These are phyloP conservation scores for Odontomyia ornata DNA, from an alignment of 2,888 invertebrate species.

Conservation along the genomic window DNA sequence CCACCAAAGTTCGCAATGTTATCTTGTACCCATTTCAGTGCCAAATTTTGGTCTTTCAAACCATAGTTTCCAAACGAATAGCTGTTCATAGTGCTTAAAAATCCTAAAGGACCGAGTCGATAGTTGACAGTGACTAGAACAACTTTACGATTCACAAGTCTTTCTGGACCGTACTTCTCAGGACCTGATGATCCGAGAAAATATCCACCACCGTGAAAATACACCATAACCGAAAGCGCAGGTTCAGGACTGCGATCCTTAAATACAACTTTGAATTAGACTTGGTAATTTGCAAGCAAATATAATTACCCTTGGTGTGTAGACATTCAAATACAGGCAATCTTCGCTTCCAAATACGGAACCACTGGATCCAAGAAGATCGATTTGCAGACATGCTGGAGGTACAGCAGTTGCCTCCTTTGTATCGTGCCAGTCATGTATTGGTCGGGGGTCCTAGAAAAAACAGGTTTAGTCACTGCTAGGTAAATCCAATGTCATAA, in stretches of 20 bases:
- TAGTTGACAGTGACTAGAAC: conserved; percentile 72
- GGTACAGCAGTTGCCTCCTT: neutral
- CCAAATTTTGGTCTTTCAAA: conserved; percentile 69
- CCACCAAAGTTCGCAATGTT: conserved; percentile 69
- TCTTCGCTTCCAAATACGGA: neutral
- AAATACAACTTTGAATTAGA: no score
- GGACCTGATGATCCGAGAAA: conserved; percentile 72
- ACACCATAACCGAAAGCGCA: conserved; percentile 70
- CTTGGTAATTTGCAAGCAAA: no score
- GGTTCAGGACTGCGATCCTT: neutral
- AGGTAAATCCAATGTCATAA: no score
- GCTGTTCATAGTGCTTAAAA: conserved; percentile 68
- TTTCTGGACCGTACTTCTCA: conserved; percentile 71
- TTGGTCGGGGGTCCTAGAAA: neutral
- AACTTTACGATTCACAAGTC: conserved; percentile 71
- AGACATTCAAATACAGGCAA: conserved; percentile 1
- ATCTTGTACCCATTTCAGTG: conserved; percentile 68
- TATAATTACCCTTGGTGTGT: neutral
- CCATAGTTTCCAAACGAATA: conserved; percentile 70
- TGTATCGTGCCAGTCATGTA: neutral
- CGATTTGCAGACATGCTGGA: neutral
- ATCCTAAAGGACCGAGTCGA: conserved; percentile 69
- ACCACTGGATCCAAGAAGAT: neutral
- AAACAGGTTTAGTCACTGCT: no score
- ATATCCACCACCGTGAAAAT: conserved; percentile 69